Base-by-base conservation (phyloP, 2,797 vertebrate genomes). In the Chelon auratus region DNA sequence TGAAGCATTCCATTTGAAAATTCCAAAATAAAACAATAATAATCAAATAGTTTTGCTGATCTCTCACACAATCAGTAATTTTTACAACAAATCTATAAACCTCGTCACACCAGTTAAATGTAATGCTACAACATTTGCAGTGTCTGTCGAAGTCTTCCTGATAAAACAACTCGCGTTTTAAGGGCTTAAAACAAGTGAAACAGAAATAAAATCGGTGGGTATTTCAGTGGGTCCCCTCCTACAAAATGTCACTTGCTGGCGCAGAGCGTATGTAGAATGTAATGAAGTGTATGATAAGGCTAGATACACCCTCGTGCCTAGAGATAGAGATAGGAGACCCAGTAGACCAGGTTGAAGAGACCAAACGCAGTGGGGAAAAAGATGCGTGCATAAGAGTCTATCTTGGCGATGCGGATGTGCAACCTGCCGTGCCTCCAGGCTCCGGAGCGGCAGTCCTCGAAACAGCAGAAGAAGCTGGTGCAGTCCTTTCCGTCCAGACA, bases 401-500 rank as follows among this genome's bases (percentile, higher is more conserved):
- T 98, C 95, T 99, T 99, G 74, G 97, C 96, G 7, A 99, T 84
- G 68, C 97, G 97, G 84, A 99, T 99, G 68, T 99, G 98, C 95
- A 99, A 96, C 70, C 97, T 94, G 62, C 98, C 98, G 0, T 99
- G 97, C 80, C 97, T 89, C 98, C 98, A 99, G 0, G 98, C 98
- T 69, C 98, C 97, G 0, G 97, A 98, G 90, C 97, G 96, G 83
- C 98, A 99, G 83, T 99, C 98, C 82, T 99, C 97, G 52, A 99
- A 99, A 89, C 98, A 99, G 94, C 98, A 99, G 92, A 99, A 99
- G 93, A 99, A 99, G 84, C 97, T 99, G 93, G 97, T 96, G 94
- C 97, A 99, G 96, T 99, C 97, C 93, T 99, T 99, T 77, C 98
- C 98, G 9, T 99, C 98, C 17, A 99, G 95, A 90, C 98, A 99